These are phyloP conservation scores for Tychaedon coryphoeus DNA, from an alignment of 2,113 vertebrate genomes.

Conservation along the genomic window DNA sequence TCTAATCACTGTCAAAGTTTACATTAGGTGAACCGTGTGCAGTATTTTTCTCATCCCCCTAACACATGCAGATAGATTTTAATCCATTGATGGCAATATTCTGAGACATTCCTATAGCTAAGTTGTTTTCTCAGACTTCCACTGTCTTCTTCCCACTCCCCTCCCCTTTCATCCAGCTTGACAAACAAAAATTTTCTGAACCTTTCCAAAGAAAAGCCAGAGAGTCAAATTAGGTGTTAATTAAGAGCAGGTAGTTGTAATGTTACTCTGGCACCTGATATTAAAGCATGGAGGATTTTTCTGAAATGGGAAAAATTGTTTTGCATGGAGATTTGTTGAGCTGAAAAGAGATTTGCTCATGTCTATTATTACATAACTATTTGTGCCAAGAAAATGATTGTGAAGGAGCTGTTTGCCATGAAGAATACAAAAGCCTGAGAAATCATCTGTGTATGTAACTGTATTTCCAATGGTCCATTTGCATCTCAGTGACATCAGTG, in stretches of 20 bases:
- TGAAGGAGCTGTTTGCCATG: not conserved
- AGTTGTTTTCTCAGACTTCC: not conserved
- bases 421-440: not conserved
- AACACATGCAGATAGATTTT: not conserved
- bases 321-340: not conserved
- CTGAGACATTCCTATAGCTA: not conserved
- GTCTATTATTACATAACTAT: not conserved
- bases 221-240: not conserved
- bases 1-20: not conserved
- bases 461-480: not conserved
- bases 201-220: not conserved
- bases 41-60: not conserved
- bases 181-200: not conserved
- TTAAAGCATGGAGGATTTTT: not conserved
- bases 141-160: not conserved
- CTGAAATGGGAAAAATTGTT: not conserved
- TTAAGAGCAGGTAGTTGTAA: not conserved
- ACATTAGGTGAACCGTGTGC: not conserved
- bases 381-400: not conserved
- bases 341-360: not conserved
- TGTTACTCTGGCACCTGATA: not conserved
- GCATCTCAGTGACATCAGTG: not conserved
- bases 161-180: not conserved
- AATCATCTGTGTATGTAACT: not conserved
- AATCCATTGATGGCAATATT: not conserved